Conservation (phyloP, 2,888 invertebrate species). For the Amblyjoppa proteus region DNA sequence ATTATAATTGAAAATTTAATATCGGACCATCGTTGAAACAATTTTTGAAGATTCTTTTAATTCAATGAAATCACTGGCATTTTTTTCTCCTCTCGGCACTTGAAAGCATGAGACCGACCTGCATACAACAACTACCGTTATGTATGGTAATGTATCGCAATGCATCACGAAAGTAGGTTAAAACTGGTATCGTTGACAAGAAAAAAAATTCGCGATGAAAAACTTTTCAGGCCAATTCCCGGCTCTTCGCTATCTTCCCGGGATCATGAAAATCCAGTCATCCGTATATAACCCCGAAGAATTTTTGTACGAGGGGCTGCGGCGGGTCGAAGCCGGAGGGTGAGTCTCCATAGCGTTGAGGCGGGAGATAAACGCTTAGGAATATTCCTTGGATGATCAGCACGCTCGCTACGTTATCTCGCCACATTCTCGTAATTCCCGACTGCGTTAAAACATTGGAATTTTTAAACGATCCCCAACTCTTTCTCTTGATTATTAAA, state of each 20-base stretch:
- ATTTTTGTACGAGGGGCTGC: not conserved
- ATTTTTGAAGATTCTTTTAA: not conserved
- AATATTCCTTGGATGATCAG: constrained; percentile 17
- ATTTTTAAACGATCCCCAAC: constrained; percentile 9
- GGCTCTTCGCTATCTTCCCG: not conserved
- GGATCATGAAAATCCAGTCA: constrained; percentile 17
- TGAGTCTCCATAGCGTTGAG: constrained; percentile 1
- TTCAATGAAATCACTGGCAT: not conserved
- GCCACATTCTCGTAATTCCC: constrained; percentile 14
- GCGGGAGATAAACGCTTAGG: constrained; percentile 20
- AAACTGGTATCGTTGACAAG: not conserved
- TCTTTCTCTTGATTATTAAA: not conserved
- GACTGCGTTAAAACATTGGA: constrained; percentile 2
- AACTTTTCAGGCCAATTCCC: not conserved
- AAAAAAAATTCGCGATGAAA: not conserved
- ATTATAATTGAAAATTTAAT: no score
- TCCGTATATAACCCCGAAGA: not conserved
- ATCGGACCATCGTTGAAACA: not conserved
- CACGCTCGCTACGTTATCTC: constrained; percentile 28
- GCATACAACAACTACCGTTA: not conserved
- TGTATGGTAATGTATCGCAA: not conserved
- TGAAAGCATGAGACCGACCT: not conserved
- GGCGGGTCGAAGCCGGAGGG: not conserved
- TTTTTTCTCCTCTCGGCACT: not conserved
- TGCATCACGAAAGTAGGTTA: not conserved